Evolutionary conservation across 2,113 vertebrate species (phyloP), one percentile per base, ranked within the genome.

Genomic region (Dipodomys spectabilis): DNA sequence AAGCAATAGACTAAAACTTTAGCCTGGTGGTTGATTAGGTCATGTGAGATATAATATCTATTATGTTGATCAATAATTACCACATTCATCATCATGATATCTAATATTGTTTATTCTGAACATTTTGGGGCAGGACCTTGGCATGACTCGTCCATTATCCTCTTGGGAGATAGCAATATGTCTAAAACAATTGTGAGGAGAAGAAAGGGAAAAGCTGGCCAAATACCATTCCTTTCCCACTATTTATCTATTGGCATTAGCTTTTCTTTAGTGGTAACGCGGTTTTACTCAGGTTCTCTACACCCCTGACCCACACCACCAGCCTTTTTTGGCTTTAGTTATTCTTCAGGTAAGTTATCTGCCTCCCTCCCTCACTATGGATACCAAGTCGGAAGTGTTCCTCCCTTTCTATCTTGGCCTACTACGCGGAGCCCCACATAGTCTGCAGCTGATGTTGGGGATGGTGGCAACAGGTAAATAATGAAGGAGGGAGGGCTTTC

Each of bases 1-100:
- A 53, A 75, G 49, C 27, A 68, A 64, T 35, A 73, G 35, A 77
- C 73, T 73, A 78, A 94, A 74, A 68, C 73, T 92, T 87, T 67
- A 67, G 82, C 30, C 49, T 30, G 3, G 28, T 74, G 44, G 22
- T 45, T 57, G 32, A 39, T 67, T 23, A 89, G 62, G 74, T 69
- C 45, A 53, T 74, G 49, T 8, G 15, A 72, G 30, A 62, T 82
- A 83, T 39, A 22, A 73, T 83, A 77, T 71, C 67, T 9, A 49
- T 62, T 80, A 49, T 49, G 35, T 68, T 88, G 87, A n/a, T 85
- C 82, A 82, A 28, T 78, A 30, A 67, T 72, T 80, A 62, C n/a
- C 27, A 49, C 23, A 32, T 49, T 49, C 49, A 53, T 79, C 27
- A 32, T 82, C 12, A 4, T 27, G 45, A 89, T 67, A 83, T 84